Conservation (phyloP, 1,140 invertebrate species). For the Trigoniulus corallinus region DNA sequence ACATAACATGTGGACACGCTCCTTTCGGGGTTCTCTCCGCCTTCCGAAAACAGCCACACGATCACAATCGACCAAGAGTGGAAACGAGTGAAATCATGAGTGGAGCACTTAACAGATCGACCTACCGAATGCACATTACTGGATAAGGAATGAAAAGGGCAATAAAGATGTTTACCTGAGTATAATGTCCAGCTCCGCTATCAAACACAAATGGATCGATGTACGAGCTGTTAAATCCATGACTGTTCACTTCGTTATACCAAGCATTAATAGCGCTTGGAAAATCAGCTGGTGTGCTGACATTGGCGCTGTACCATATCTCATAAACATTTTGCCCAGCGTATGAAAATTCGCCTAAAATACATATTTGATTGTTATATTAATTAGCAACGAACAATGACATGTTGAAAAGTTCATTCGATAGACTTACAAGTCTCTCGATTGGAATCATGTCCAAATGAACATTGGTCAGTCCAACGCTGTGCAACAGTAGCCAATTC, state of each 20-base stretch:
- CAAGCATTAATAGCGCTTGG: background rate
- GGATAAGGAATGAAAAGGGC: too few species aligned
- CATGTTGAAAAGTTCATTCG: background rate
- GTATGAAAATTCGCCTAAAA: background rate
- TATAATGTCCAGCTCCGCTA: constrained; percentile 5
- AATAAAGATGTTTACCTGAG: too few species aligned
- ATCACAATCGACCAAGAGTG: too few species aligned
- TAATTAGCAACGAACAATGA: background rate
- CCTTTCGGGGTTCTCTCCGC: too few species aligned
- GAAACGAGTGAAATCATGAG: too few species aligned
- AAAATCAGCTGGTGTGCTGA: background rate
- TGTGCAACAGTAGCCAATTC: constrained; percentile 63
- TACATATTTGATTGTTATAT: background rate
- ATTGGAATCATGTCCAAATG: constrained; percentile 48
- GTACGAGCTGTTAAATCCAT: background rate
- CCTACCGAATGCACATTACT: too few species aligned
- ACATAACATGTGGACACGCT: too few species aligned
- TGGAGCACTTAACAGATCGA: too few species aligned
- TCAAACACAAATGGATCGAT: constrained; percentile 5
- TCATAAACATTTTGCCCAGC: constrained; percentile 1
- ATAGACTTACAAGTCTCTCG: constrained; percentile 39
- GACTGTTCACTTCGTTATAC: constrained; percentile 7
- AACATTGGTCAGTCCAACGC: constrained; percentile 61
- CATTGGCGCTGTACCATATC: background rate
- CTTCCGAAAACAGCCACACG: too few species aligned